Base-by-base conservation (phyloP, 2,888 invertebrate genomes). In the Pristionchus maxplancki region DNA sequence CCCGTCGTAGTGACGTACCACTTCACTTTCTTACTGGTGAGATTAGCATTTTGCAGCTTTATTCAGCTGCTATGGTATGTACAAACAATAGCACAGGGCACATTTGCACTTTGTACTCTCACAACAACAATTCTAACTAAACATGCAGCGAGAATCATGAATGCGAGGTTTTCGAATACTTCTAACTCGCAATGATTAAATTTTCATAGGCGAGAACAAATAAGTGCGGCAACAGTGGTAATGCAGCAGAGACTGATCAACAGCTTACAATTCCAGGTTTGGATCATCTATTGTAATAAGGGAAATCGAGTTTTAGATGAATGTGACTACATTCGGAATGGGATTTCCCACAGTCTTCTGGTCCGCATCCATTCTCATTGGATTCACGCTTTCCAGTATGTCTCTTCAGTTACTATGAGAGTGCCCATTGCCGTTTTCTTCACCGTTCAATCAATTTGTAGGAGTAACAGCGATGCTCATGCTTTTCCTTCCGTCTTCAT, bases 91-190 rank as follows among this genome's bases (percentile, higher is more conserved):
- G n/a, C 34, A 67, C 34, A 78, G 78, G 44, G 44, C 4, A 78
- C 78, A 44, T 78, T 78, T 28, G 78, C 40, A 11, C n/a, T 78
- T 11, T 78, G 78, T 20, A 78, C 78, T n/a, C 40, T 78, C 9
- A 78, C 78, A 8, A 78, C 78, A 5, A 44, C 78, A 20, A 40
- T 44, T 15, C 78, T 78, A 1, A 78, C 78, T 28, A 44, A 78
- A 17, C 78, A 78, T 34, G 78, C 78, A 11, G 44, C 78, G 44
- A 78, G 28, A 48, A 44, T 78, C 9, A 78, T 78, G 78, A 78
- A 78, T 78, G 78, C 78, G 44, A 40, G 78, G 71, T 71, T 20
- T 5, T 71, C 37, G 0, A 31, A 24, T 37, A 13, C 11, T 58
- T 58, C 20, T 5, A 17, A 37, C n/a, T 71, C 24, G 3, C 2